Evolutionary conservation across 2,113 vertebrate genomes (phyloP).

Genomic region (Sinocyclocheilus anophthalmus): DNA sequence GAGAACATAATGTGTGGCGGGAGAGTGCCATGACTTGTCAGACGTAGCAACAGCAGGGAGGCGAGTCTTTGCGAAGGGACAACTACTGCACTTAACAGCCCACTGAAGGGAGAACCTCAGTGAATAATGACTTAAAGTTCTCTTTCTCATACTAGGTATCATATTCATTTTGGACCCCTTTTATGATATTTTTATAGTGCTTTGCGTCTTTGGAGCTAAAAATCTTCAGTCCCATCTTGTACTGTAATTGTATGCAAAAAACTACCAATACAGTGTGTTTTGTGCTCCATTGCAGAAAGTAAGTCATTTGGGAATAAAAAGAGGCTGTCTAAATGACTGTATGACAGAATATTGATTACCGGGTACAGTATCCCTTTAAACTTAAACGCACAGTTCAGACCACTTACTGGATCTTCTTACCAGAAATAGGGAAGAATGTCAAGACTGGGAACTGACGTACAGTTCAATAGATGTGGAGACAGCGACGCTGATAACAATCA

Average conservation of each 20-base stretch:
- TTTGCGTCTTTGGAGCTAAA: no score
- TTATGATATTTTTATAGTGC: no score
- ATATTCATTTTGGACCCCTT: background rate
- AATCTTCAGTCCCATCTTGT: no score
- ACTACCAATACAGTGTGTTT: background rate
- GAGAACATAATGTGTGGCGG: no score
- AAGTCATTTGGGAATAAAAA: background rate
- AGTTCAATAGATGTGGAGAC: constrained; percentile 10
- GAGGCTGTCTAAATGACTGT: background rate
- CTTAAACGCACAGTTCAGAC: background rate
- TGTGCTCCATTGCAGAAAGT: background rate
- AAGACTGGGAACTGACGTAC: background rate
- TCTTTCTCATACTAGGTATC: background rate
- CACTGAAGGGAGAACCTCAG: background rate
- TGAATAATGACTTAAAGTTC: background rate
- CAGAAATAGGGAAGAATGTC: background rate
- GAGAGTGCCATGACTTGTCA: no score
- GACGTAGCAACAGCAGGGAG: no score
- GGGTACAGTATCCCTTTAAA: background rate
- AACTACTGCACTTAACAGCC: no score
- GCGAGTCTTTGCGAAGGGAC: no score
- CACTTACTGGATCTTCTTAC: constrained; percentile 4
- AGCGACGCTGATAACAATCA: constrained; percentile 19
- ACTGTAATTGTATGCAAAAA: background rate
- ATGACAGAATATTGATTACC: background rate